These are phyloP conservation scores for Megaceryle maxima DNA, from an alignment of 2,113 vertebrate genomes.

Conservation along the genomic window DNA sequence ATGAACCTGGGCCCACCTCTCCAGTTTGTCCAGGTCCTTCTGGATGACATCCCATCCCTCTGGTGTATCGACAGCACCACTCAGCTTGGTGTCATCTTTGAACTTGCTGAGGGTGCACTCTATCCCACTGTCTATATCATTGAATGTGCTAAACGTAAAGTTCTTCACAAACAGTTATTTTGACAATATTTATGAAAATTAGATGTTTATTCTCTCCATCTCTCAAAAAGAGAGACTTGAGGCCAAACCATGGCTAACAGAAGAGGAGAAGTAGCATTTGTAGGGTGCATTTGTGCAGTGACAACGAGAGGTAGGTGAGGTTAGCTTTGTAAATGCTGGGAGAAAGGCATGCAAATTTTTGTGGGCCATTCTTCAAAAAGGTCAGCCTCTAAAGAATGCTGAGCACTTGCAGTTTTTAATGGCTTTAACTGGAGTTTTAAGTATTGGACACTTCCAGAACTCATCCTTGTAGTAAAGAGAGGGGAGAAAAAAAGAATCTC, in stretches of 20 bases:
- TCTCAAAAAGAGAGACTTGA: background rate
- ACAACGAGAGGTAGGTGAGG: background rate
- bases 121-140: too few species aligned
- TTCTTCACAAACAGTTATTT: background rate
- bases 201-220: background rate
- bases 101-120: too few species aligned
- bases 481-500: background rate
- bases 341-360: background rate
- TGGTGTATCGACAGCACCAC: too few species aligned
- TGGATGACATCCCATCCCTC: too few species aligned
- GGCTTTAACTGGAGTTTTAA: background rate
- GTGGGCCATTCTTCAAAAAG: background rate
- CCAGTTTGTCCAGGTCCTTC: too few species aligned
- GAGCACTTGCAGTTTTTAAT: background rate
- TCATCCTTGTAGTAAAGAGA: background rate
- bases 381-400: background rate
- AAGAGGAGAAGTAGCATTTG: background rate
- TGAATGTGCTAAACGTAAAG: background rate
- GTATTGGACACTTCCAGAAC: background rate
- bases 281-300: background rate
- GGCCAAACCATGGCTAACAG: background rate
- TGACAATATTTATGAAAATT: background rate
- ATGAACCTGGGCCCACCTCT: too few species aligned
- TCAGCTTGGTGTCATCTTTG: too few species aligned
- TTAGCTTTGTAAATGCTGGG: background rate